Percentiles rank a stretch among this genome's conserved stretches.
phyloP scores from a whole-genome alignment of 1,140 invertebrate species.

The Tetraneura akinire region DNA sequence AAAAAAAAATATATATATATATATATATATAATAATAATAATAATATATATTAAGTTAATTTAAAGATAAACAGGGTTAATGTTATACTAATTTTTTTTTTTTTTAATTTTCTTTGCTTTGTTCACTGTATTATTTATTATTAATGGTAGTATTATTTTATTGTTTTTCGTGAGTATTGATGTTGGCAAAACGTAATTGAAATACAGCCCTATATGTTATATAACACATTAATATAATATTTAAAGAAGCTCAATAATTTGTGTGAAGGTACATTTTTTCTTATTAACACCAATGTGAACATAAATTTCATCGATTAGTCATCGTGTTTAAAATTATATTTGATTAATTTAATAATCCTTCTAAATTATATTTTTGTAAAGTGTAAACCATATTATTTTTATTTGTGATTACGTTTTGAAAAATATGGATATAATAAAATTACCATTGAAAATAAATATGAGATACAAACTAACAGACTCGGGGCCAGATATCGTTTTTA shows the following conservation, averaged over 20 bases:
- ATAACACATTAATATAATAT: not conserved
- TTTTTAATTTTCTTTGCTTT: slow-evolving; percentile 22
- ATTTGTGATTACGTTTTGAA: too few species aligned
- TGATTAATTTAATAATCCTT: too few species aligned
- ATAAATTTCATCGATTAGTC: not conserved
- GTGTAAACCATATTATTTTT: too few species aligned
- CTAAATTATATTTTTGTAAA: too few species aligned
- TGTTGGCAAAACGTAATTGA: slow-evolving; percentile 25
- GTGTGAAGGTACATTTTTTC: not conserved
- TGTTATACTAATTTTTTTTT: slow-evolving; percentile 24
- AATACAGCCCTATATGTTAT: not conserved
- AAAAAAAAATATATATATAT: too few species aligned
- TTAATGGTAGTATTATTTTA: not conserved
- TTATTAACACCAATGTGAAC: not conserved
- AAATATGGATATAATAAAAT: too few species aligned
- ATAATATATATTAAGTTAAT: not conserved
- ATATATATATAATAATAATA: too few species aligned
- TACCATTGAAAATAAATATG: too few species aligned
- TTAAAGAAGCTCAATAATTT: not conserved
- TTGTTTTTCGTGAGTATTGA: slow-evolving; percentile 27
- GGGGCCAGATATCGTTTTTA: not conserved
- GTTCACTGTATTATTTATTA: slow-evolving; percentile 30
- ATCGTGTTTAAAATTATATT: too few species aligned
- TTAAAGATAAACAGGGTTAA: slow-evolving; percentile 47
- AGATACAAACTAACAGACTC: too few species aligned